These are phyloP conservation scores for Alethe diademata DNA, from an alignment of 2,113 vertebrate genomes.

Conservation along the genomic window DNA sequence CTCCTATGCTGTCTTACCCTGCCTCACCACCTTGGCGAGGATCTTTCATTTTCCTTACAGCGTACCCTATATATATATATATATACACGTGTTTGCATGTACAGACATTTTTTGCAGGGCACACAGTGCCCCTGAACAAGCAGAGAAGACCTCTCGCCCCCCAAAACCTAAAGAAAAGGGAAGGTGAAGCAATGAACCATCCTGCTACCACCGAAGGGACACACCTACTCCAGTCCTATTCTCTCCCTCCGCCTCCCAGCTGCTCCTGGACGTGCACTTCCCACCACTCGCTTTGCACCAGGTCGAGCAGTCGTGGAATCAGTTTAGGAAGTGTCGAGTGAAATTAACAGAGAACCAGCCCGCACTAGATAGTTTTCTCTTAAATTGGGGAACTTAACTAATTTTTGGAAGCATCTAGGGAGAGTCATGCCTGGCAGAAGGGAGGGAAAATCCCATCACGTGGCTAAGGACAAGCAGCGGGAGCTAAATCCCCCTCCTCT, in stretches of 20 bases:
- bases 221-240: not conserved
- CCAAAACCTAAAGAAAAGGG: not conserved
- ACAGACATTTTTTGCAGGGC: not conserved
- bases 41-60: not conserved
- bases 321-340: not conserved
- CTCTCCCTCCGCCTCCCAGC: rapidly evolving
- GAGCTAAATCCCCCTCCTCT: not conserved
- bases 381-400: not conserved
- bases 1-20: not conserved
- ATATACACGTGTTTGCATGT: not conserved
- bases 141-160: not conserved
- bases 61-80: rapidly evolving
- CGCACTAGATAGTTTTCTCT: not conserved
- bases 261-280: not conserved
- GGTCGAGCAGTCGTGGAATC: not conserved
- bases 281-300: not conserved
- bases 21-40: not conserved
- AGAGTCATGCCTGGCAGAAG: not conserved
- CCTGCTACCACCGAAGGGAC: not conserved
- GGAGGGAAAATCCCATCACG: rapidly evolving
- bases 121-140: rapidly evolving
- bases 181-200: not conserved
- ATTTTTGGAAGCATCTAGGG: not conserved
- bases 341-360: not conserved
- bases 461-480: not conserved